Percentiles rank a stretch among this genome's conserved stretches.
These are phyloP conservation scores for Cylindroiulus punctatus DNA, from an alignment of 2,888 invertebrate genomes.

Conservation along the genomic window DNA sequence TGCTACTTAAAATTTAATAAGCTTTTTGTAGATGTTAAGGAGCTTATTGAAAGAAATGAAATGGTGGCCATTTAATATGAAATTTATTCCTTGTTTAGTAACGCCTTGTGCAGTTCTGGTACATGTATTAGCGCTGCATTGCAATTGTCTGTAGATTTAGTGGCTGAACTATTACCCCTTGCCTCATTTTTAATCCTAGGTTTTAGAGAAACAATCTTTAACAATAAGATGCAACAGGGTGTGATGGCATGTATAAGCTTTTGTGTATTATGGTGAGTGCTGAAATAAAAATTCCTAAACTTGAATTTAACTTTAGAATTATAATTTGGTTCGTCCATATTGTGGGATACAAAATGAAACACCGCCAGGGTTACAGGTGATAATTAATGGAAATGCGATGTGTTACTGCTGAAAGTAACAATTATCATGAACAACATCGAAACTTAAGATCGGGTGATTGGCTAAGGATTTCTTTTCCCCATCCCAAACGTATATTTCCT, in stretches of 20 bases:
- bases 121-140: background rate
- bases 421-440: background rate
- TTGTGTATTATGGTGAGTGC: constrained; percentile 39
- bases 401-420: background rate
- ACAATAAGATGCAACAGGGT: constrained; percentile 33
- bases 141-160: constrained; percentile 14
- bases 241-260: constrained; percentile 43
- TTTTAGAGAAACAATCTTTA: constrained; percentile 16
- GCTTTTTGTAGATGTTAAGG: background rate
- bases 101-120: background rate
- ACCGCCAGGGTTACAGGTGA: background rate
- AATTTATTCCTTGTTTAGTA: constrained; percentile 17
- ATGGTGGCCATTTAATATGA: background rate
- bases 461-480: constrained; percentile 20
- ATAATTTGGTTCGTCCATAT: constrained; percentile 1
- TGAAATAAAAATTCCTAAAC: constrained; percentile 43
- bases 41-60: background rate
- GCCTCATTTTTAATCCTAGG: constrained; percentile 40
- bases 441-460: background rate
- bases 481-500: background rate
- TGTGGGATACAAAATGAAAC: background rate
- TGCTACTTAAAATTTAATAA: constrained; percentile 10
- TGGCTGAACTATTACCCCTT: background rate
- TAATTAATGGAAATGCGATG: constrained; percentile 12
- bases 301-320: background rate